Evolutionary conservation across 2,888 invertebrate species (phyloP).

Genomic region (Phaedon cochleariae): DNA sequence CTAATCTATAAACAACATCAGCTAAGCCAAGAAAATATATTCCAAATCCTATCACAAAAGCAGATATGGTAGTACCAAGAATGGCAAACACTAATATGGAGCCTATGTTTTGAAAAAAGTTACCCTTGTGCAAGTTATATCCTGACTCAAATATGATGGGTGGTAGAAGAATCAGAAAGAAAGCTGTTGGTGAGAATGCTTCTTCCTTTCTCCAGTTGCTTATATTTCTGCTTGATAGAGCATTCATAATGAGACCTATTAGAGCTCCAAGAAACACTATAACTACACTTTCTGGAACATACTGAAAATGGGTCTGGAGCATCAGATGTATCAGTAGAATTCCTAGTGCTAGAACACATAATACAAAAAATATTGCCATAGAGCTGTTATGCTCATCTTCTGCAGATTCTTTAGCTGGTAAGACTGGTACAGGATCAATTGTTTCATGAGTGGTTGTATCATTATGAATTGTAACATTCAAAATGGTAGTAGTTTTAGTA

Average conservation of each 20-base stretch:
- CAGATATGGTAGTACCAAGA: slow-evolving; percentile 95
- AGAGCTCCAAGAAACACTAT: slow-evolving; percentile 94
- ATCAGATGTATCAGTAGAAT: slow-evolving; percentile 94
- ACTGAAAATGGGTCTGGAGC: slow-evolving; percentile 95
- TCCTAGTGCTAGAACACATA: slow-evolving; percentile 93
- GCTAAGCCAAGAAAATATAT: slow-evolving; percentile 94
- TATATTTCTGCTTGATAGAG: slow-evolving; percentile 87
- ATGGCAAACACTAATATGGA: slow-evolving; percentile 98
- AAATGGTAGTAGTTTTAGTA: not conserved
- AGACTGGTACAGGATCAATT: slow-evolving; percentile 80
- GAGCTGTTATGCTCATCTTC: slow-evolving; percentile 97
- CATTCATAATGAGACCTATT: slow-evolving; percentile 89
- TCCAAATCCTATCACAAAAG: slow-evolving; percentile 95
- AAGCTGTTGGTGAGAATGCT: slow-evolving; percentile 97
- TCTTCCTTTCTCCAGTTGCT: slow-evolving; percentile 98
- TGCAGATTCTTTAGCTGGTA: slow-evolving; percentile 90
- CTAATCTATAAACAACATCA: slow-evolving; percentile 88
- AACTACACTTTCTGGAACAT: slow-evolving; percentile 96
- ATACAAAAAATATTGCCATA: slow-evolving; percentile 97
- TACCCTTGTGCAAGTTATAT: slow-evolving; percentile 98
- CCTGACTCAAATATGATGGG: slow-evolving; percentile 99
- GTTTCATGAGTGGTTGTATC: slow-evolving; percentile 62
- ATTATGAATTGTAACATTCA: slow-evolving; percentile 12
- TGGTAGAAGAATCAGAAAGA: slow-evolving; percentile 94
- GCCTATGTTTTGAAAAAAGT: slow-evolving; percentile 97